Base-by-base conservation (phyloP, 2,113 vertebrate genomes). In the Brachirus orientalis region DNA sequence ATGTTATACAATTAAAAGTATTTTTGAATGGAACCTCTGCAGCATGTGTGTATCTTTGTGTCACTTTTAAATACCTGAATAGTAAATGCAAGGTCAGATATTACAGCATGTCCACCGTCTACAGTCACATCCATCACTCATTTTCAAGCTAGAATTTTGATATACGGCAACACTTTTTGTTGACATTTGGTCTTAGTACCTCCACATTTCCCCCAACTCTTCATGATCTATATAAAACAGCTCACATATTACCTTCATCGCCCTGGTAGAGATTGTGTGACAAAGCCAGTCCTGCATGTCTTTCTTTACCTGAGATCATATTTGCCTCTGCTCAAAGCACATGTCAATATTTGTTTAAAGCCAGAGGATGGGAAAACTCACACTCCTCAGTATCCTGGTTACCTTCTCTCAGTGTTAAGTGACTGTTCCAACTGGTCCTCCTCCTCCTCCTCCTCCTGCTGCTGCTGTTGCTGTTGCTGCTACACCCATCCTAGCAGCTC, bases 261-360 rank as follows among this genome's bases (percentile, higher is more conserved):
- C n/a, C n/a, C n/a, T n/a, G n/a, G n/a, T n/a, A 18, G 13, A 48
- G n/a, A 37, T 59, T 22, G 65, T 35, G 69, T 28, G 36, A 67
- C 28, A 45, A 67, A 78, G 52, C n/a, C 55, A 6, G 40, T 61
- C 56, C 91, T 80, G 61, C 92, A 16, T 68, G 60, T 67, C 63
- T 35, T 18, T 76, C 63, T 70, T 67, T 62, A 69, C 63, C 69
- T 79, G 79, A 77, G 50, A 82, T 69, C 63, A 69, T 85, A 75
- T 86, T 91, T 88, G 77, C 83, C 54, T 81, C 69, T 8, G 73
- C 67, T 70, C 13, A 10, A 60, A 72, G 75, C 71, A 46, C 63
- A 13, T 70, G 90, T 90, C 83, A 92, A 92, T 92, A 92, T 92
- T 92, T 92, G 86, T 60, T 90, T 87, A 85, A 84, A 84, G 59